Base-by-base conservation (phyloP, 2,113 vertebrate genomes). In the Oophaga pumilio region DNA sequence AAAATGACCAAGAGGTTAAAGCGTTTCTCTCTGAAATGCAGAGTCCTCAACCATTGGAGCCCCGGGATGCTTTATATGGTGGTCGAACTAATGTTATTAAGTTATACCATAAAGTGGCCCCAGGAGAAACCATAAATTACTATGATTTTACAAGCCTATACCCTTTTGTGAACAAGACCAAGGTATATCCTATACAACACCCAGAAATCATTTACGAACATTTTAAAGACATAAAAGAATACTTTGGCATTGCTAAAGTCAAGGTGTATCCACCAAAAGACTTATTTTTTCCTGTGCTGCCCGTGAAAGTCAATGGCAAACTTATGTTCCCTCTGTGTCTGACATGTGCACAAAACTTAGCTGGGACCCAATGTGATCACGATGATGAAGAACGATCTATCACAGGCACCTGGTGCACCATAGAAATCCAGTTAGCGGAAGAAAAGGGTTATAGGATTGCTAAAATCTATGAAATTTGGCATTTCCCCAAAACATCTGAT, bases 61-160 rank as follows among this genome's bases (percentile, higher is more conserved):
- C 0, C 15, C 59, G 0, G 11, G 5, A 20, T 71, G 2, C 0
- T 50, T 0, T 78, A 15, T 79, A 76, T 17, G 60, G 81, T 13
- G n/a, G n/a, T n/a, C n/a, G n/a, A n/a, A n/a, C n/a, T n/a, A n/a
- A n/a, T n/a, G n/a, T n/a, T n/a, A n/a, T 43, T 15, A 64, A 0
- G 1, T 49, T 26, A 10, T 59, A 33, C 50, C 73, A 68, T 73
- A 89, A 80, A 85, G 0, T 0, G 60, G 4, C 0, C 0, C 0
- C 43, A 9, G 24, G 49, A 6, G 76, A 81, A 66, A 87, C 73
- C 8, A 13, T 17, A 13, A 56, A n/a, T 22, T 24, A 59, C 33
- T 80, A 69, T 20, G 60, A 81, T 69, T 80, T 77, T 52, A 87
- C 85, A 33, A 87, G 85, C 18, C 60, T 80, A 4, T 64, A 71